These are phyloP conservation scores for Pseudococcus viburni DNA, from an alignment of 2,888 invertebrate species.

Conservation along the genomic window DNA sequence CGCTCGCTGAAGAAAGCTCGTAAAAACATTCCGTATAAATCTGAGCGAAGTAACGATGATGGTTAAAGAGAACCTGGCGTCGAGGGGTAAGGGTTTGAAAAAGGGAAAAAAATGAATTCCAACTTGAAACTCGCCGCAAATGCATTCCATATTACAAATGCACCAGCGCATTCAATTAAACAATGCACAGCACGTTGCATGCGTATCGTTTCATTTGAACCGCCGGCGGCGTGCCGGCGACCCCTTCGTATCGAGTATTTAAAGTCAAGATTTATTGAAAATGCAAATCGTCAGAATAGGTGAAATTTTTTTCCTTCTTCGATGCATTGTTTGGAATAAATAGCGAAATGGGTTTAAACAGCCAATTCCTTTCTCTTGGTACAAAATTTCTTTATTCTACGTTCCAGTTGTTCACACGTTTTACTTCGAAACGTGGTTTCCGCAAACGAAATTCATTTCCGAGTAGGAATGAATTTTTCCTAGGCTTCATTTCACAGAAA, in stretches of 20 bases:
- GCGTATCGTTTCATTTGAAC: background rate
- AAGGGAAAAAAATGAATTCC: background rate
- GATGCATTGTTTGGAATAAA: conserved; percentile 5
- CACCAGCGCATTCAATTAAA: conserved; percentile 45
- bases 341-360: conserved; percentile 27
- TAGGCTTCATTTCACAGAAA: no score
- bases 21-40: conserved; percentile 42
- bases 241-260: conserved; percentile 23
- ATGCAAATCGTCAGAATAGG: conserved; percentile 41
- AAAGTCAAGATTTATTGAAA: conserved; percentile 40
- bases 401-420: background rate
- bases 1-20: conserved; percentile 36
- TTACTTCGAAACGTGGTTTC: background rate
- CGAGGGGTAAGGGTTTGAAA: background rate
- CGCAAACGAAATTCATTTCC: background rate
- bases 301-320: background rate
- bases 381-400: background rate
- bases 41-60: background rate
- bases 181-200: conserved; percentile 16
- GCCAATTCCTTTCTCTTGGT: background rate
- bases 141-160: conserved; percentile 26
- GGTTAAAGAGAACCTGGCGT: background rate
- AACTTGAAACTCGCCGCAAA: conserved; percentile 8
- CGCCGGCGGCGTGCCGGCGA: background rate
- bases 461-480: no score